Percentiles rank a stretch among this genome's conserved stretches.
Evolutionary conservation across 2,113 vertebrate genomes (phyloP).

Genomic region (Petrocephalus microphthalmus): DNA sequence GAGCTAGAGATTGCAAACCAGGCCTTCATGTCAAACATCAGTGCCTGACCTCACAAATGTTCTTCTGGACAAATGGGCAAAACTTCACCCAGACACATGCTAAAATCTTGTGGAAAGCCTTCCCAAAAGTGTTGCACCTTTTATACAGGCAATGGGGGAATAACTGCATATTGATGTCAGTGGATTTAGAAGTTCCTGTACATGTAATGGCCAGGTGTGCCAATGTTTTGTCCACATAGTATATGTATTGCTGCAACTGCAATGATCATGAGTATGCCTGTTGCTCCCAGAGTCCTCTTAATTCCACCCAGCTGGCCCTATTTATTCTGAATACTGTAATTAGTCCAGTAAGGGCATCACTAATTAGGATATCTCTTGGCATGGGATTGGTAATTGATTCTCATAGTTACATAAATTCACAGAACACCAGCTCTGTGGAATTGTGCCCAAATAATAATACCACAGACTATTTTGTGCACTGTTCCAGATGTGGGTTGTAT

Average conservation of each 20-base stretch:
- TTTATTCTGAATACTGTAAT: slow-evolving; percentile 1
- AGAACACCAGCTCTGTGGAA: neutral
- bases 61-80: neutral
- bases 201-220: neutral
- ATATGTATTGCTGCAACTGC: neutral
- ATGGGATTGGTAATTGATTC: neutral
- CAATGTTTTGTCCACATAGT: neutral
- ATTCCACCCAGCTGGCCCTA: slow-evolving; percentile 1
- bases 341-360: neutral
- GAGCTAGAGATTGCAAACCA: neutral
- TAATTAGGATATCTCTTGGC: neutral
- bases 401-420: neutral
- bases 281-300: neutral
- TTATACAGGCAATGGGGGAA: neutral
- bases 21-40: neutral
- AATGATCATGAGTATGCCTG: neutral
- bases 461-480: neutral
- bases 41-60: neutral
- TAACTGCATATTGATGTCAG: neutral
- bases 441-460: neutral
- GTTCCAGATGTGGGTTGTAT: neutral
- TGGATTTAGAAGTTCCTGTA: neutral
- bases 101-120: neutral
- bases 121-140: neutral
- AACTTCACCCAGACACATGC: neutral